Base-by-base conservation (phyloP, 23 tunicate genomes). In the Pegea sp. region DNA sequence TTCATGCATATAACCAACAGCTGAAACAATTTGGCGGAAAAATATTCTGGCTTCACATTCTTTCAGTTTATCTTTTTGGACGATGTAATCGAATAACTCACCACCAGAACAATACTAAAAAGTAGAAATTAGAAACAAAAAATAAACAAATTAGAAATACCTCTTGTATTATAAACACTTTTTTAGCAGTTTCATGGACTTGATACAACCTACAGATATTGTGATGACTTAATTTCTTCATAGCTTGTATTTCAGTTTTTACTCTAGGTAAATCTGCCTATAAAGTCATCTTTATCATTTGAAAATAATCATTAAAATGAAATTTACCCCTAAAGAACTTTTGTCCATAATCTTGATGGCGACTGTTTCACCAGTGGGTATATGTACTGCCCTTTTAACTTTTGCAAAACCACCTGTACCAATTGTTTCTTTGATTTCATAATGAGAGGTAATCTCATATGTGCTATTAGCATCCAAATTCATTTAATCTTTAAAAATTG, bases 381-480 rank as follows among this genome's bases (percentile, higher is more conserved):
- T 60, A 54, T 91, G 99, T 21, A 91, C 57, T 2, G 99, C 99
- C 24, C 99, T 52, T 51, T 79, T 91, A 0, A 91, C 99, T 78
- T 79, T 91, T 24, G 86, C 99, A 67, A 91, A 91, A 21, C 99
- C 99, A 29, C 99, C 99, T 0, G 93, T 69, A 0, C 99, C 99
- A 22, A 91, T 67, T 7, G 99, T 91, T 57, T 91, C 99, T 60
- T 81, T 80, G 3, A 91, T 63, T 20, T 43, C 48, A 31, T 89
- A 89, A 42, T 80, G 75, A n/a, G n/a, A n/a, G n/a, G n/a, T n/a
- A n/a, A n/a, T n/a, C n/a, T n/a, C n/a, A n/a, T n/a, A n/a, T n/a
- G n/a, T n/a, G n/a, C n/a, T n/a, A n/a, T n/a, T n/a, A n/a, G n/a
- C n/a, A n/a, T n/a, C n/a, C n/a, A n/a, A n/a, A n/a, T n/a, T n/a